A percentile compares a stretch with the other conserved stretches of the same genome.
Evolutionary conservation across 2,888 invertebrate genomes (phyloP).

Genomic region (Patella pellucida): DNA sequence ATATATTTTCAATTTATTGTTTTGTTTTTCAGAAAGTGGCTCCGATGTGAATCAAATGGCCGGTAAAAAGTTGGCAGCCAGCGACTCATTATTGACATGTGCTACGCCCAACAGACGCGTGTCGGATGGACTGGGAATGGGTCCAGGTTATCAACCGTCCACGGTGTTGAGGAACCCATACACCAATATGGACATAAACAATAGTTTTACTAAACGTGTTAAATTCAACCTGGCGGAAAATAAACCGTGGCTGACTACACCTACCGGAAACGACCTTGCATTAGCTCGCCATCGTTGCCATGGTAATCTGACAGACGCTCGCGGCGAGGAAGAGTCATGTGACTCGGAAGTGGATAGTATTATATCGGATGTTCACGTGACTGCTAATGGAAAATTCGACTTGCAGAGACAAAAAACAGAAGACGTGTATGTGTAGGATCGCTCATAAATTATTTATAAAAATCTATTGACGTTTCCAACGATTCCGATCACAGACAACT

Average conservation of each 20-base stretch:
- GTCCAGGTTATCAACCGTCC: background rate
- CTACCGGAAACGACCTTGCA: background rate
- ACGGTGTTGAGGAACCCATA: background rate
- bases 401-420: background rate
- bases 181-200: background rate
- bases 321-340: background rate
- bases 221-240: background rate
- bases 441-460: too few species aligned
- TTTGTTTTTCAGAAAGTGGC: too few species aligned
- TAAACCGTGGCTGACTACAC: background rate
- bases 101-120: too few species aligned
- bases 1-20: too few species aligned
- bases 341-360: conserved; percentile 10
- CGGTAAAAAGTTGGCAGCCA: too few species aligned
- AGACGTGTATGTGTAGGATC: background rate
- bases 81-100: too few species aligned
- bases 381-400: background rate
- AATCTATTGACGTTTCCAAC: too few species aligned
- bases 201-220: background rate
- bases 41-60: too few species aligned
- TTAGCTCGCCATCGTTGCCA: background rate
- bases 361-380: conserved; percentile 5
- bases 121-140: too few species aligned
- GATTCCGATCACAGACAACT: too few species aligned
- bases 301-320: background rate